Percentiles rank a stretch among this genome's conserved stretches.
These are phyloP conservation scores for Lanistes nyassanus DNA, from an alignment of 1,140 invertebrate genomes.

Conservation along the genomic window DNA sequence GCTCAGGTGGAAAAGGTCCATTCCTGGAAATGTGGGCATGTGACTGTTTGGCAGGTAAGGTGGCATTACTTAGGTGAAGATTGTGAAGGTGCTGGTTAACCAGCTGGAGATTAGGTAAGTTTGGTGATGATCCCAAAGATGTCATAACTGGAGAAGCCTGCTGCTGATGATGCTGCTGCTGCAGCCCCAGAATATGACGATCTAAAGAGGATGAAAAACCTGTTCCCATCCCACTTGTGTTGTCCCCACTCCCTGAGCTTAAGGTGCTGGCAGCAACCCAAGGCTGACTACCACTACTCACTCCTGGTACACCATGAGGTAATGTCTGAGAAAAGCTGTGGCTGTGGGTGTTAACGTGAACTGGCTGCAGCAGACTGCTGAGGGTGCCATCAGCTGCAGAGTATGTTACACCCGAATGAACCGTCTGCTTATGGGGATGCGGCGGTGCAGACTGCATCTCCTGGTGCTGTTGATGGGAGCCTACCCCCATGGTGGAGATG, in stretches of 20 bases:
- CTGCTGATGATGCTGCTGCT: slow-evolving; percentile 3
- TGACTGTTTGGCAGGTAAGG: not conserved
- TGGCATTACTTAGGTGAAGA: not conserved
- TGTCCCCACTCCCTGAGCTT: slow-evolving; percentile 27
- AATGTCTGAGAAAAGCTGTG: slow-evolving; percentile 12
- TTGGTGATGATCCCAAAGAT: not conserved
- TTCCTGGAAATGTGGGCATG: slow-evolving; percentile 3
- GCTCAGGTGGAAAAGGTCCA: slow-evolving; percentile 18
- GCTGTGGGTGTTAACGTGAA: slow-evolving; percentile 16
- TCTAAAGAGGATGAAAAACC: slow-evolving; percentile 12
- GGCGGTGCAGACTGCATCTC: too few relatives aligned
- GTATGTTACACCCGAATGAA: too few relatives aligned
- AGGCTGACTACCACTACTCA: slow-evolving; percentile 20
- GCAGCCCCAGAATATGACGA: slow-evolving; percentile 15
- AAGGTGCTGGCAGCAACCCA: slow-evolving; percentile 28
- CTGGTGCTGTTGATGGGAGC: slow-evolving; percentile 12
- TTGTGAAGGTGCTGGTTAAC: slow-evolving; percentile 11
- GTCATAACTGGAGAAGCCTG: not conserved
- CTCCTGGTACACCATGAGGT: slow-evolving; percentile 3
- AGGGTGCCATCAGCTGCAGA: not conserved
- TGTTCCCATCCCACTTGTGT: not conserved
- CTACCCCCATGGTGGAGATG: slow-evolving; percentile 2
- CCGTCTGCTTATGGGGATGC: too few relatives aligned
- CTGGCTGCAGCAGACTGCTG: slow-evolving; percentile 12
- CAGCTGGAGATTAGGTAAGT: slow-evolving; percentile 12